Evolutionary conservation across 2,113 vertebrate genomes (phyloP).

Genomic region (Sinocyclocheilus grahami): DNA sequence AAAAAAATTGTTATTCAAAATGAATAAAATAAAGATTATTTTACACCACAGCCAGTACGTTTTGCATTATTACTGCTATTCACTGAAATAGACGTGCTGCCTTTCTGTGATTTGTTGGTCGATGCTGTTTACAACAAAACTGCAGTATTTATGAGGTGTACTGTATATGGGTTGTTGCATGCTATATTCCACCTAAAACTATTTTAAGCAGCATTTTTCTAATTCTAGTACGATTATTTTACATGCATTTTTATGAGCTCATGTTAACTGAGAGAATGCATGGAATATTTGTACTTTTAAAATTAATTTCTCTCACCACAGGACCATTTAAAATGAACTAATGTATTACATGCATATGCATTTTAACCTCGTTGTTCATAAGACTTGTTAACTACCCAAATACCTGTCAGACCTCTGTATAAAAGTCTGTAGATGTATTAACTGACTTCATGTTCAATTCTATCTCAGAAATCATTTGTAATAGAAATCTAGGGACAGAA

Average conservation of each 20-base stretch:
- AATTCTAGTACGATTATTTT: neutral
- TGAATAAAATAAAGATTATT: too few species aligned
- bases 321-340: neutral
- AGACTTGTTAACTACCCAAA: neutral
- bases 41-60: neutral
- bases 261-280: neutral
- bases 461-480: neutral
- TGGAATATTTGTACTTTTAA: neutral
- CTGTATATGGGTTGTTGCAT: neutral
- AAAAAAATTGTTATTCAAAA: too few species aligned
- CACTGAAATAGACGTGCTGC: neutral
- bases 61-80: neutral
- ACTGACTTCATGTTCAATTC: neutral
- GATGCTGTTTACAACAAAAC: neutral
- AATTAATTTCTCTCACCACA: neutral
- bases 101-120: neutral
- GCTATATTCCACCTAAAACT: neutral
- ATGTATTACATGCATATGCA: neutral
- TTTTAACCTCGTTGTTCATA: neutral
- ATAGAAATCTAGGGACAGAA: neutral
- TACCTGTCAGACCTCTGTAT: neutral
- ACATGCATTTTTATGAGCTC: neutral
- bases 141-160: neutral
- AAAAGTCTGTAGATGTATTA: too few species aligned
- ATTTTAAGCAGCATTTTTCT: neutral